phyloP scores from a whole-genome alignment of 2,888 invertebrate species.

The Stegophylla sp. region DNA sequence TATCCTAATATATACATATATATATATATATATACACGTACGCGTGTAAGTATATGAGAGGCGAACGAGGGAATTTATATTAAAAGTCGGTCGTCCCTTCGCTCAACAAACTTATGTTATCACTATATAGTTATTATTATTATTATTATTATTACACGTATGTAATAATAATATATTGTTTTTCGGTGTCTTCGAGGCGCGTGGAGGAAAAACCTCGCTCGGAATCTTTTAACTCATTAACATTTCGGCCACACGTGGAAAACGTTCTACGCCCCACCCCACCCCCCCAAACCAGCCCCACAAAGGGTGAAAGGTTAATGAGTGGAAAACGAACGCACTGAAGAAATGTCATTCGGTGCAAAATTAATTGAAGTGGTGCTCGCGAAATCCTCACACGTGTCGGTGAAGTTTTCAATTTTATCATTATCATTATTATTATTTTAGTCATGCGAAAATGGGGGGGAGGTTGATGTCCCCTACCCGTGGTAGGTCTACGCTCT shows the following conservation, averaged over 20 bases:
- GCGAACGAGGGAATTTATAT: conserved; percentile 4
- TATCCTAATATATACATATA: too few relatives aligned
- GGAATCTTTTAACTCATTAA: conserved; percentile 54
- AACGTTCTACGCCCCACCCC: not conserved
- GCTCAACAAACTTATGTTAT: not conserved
- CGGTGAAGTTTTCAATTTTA: conserved; percentile 37
- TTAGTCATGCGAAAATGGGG: too few relatives aligned
- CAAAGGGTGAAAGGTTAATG: conserved; percentile 41
- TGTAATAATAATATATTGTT: conserved; percentile 19
- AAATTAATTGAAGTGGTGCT: conserved; percentile 42
- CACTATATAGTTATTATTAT: not conserved
- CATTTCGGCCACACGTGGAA: conserved; percentile 56
- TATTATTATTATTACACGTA: not conserved
- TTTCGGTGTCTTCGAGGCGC: conserved; percentile 20
- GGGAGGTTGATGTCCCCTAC: too few relatives aligned
- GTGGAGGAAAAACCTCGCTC: conserved; percentile 38
- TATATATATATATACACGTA: not conserved
- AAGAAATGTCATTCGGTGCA: conserved; percentile 56
- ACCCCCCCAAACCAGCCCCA: not conserved
- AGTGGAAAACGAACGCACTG: conserved; percentile 18
- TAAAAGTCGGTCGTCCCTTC: conserved; percentile 15
- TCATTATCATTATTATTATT: too few relatives aligned
- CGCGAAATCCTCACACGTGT: not conserved
- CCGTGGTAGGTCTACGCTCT: too few relatives aligned
- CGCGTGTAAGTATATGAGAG: not conserved